These are phyloP conservation scores for Euplexia lucipara DNA, from an alignment of 2,888 invertebrate species.

Conservation along the genomic window DNA sequence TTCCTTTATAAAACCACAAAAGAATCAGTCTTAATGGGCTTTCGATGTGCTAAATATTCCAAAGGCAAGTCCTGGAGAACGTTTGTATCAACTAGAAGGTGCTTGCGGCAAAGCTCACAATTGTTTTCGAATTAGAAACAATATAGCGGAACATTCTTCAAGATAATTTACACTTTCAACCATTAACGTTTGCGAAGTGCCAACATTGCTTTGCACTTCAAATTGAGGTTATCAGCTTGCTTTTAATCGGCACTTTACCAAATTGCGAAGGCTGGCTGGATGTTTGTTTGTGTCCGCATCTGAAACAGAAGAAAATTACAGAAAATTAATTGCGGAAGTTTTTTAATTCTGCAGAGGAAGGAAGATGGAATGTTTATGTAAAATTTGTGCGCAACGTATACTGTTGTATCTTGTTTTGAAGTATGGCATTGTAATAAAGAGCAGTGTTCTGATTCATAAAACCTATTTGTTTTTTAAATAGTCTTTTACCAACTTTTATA, in stretches of 20 bases:
- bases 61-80: conserved; percentile 19
- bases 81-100: conserved; percentile 32
- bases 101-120: conserved; percentile 29
- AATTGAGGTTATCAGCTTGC: conserved; percentile 23
- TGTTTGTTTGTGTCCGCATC: conserved; percentile 18
- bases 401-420: neutral
- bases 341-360: conserved; percentile 5
- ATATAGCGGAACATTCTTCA: conserved; percentile 38
- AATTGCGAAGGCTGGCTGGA: conserved; percentile 14
- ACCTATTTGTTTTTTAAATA: neutral
- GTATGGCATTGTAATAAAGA: conserved; percentile 1
- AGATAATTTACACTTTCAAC: conserved; percentile 37
- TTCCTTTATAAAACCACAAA: conserved; percentile 15
- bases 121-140: conserved; percentile 50
- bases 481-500: neutral
- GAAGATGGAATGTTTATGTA: neutral
- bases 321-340: conserved; percentile 13
- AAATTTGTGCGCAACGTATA: neutral
- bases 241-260: conserved; percentile 24
- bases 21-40: conserved; percentile 32
- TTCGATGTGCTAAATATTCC: conserved; percentile 35
- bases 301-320: conserved; percentile 19
- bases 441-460: neutral
- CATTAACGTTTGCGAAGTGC: conserved; percentile 28
- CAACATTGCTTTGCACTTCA: conserved; percentile 33